phyloP scores from a whole-genome alignment of 2,888 invertebrate species.

The Gisinianus flammeolus region DNA sequence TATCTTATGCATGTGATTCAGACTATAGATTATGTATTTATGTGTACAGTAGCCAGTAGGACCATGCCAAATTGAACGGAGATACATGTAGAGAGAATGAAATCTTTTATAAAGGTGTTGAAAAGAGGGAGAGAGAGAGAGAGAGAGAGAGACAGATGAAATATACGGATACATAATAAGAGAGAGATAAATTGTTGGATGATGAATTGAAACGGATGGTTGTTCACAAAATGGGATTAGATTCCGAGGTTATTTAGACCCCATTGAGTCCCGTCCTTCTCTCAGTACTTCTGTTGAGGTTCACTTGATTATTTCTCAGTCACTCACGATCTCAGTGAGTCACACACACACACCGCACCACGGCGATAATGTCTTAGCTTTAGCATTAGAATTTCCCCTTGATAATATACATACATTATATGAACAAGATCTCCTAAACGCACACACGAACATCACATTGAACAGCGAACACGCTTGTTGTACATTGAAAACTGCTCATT shows the following conservation, averaged over 20 bases:
- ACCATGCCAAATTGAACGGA: not conserved
- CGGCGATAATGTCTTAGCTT: not conserved
- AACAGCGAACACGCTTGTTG: too few relatives aligned
- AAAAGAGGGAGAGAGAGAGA: not conserved
- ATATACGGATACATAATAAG: not conserved
- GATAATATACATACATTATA: too few relatives aligned
- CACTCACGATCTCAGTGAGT: slow-evolving; percentile 24
- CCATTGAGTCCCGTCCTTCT: slow-evolving; percentile 30
- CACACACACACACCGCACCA: not conserved
- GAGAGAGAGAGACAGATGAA: too few relatives aligned
- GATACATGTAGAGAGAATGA: not conserved
- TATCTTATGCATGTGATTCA: too few relatives aligned
- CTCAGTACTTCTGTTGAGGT: slow-evolving; percentile 18
- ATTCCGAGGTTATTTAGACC: slow-evolving; percentile 32
- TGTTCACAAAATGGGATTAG: not conserved
- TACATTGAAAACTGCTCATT: too few relatives aligned
- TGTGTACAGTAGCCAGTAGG: too few relatives aligned
- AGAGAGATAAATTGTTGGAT: not conserved
- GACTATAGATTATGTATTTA: too few relatives aligned
- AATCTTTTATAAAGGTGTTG: too few relatives aligned
- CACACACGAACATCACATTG: too few relatives aligned
- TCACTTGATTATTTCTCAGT: slow-evolving; percentile 16
- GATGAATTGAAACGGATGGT: slow-evolving; percentile 1
- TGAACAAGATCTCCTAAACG: too few relatives aligned
- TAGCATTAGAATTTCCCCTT: not conserved